Conservation (phyloP, 2,888 invertebrate species). For the Lacanobia wlatinum region DNA sequence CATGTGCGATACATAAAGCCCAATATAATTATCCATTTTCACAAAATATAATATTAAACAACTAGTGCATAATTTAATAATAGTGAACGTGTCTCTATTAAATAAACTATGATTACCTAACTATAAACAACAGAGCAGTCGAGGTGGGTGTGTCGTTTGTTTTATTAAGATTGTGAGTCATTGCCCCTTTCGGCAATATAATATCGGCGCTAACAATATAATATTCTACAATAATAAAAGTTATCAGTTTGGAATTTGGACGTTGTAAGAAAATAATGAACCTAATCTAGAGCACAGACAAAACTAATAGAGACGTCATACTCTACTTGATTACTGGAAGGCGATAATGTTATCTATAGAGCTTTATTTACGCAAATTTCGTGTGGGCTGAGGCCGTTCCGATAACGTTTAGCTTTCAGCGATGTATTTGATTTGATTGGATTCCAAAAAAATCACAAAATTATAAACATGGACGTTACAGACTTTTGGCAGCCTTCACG, state of each 20-base stretch:
- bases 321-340: constrained; percentile 41
- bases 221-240: constrained; percentile 40
- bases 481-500: constrained; percentile 45
- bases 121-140: constrained; percentile 6
- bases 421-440: constrained; percentile 52
- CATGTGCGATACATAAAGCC: too few species aligned
- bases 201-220: constrained; percentile 11
- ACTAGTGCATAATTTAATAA: background rate
- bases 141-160: constrained; percentile 57
- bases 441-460: constrained; percentile 42
- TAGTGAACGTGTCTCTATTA: constrained; percentile 4
- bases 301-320: constrained; percentile 42
- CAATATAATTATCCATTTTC: too few species aligned
- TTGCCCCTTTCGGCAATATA: constrained; percentile 22
- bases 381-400: constrained; percentile 29
- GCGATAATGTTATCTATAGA: constrained; percentile 47
- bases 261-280: constrained; percentile 41
- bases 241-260: constrained; percentile 51
- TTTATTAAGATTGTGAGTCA: constrained; percentile 41
- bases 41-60: background rate
- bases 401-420: constrained; percentile 41
- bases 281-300: constrained; percentile 36
- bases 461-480: constrained; percentile 48
- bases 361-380: constrained; percentile 53
- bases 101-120: constrained; percentile 18